phyloP scores from a whole-genome alignment of 2,888 invertebrate genomes.

The Ferrisia virgata region DNA sequence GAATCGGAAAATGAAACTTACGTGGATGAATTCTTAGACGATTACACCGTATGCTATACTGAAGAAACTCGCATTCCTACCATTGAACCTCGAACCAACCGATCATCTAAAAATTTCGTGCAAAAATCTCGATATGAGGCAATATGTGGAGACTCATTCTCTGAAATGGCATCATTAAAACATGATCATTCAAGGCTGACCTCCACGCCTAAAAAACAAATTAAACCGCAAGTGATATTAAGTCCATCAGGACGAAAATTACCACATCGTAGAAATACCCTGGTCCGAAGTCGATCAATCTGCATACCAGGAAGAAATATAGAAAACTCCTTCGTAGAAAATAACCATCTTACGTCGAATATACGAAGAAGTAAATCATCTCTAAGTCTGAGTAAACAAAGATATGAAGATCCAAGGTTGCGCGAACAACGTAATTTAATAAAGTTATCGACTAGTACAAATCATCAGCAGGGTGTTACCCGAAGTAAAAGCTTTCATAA shows the following conservation, averaged over 20 bases:
- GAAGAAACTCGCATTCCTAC: constrained; percentile 24
- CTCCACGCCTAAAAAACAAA: constrained; percentile 30
- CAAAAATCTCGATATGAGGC: background rate
- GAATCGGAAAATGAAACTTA: constrained; percentile 39
- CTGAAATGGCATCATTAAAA: background rate
- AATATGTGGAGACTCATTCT: background rate
- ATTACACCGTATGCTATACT: background rate
- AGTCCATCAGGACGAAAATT: constrained; percentile 21
- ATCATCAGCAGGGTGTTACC: background rate
- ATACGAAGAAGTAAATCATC: constrained; percentile 36
- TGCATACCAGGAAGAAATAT: background rate
- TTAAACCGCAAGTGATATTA: background rate
- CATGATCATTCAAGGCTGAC: constrained; percentile 7
- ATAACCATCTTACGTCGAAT: background rate
- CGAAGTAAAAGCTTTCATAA: constrained; percentile 21
- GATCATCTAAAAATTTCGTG: background rate
- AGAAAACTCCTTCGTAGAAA: background rate
- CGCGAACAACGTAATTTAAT: background rate
- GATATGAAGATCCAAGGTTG: constrained; percentile 8
- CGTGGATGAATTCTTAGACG: constrained; percentile 35
- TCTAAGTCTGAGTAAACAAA: constrained; percentile 17
- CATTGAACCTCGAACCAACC: background rate
- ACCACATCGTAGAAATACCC: background rate
- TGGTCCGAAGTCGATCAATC: constrained; percentile 27
- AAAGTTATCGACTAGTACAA: background rate